These are phyloP conservation scores for Lycophotia porphyrea DNA, from an alignment of 2,888 invertebrate genomes.

Conservation along the genomic window DNA sequence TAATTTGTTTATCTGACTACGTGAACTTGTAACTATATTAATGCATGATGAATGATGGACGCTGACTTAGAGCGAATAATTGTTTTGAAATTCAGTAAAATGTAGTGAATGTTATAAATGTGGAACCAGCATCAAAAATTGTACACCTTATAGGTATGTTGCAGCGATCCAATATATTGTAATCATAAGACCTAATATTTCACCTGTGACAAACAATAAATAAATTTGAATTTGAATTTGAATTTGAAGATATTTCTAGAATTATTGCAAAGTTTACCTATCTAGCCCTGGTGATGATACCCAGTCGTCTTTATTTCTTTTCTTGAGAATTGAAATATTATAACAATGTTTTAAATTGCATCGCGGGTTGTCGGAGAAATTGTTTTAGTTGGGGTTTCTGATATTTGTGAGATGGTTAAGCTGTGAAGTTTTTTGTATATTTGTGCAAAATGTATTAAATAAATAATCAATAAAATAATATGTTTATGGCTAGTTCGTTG, in stretches of 20 bases:
- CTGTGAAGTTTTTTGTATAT: not conserved
- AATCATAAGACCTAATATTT: too few relatives aligned
- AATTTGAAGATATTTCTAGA: slow-evolving; percentile 64
- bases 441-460: not conserved
- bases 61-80: too few relatives aligned
- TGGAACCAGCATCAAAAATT: too few relatives aligned
- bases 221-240: too few relatives aligned
- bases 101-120: too few relatives aligned
- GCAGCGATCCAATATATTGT: too few relatives aligned
- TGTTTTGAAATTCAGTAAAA: too few relatives aligned
- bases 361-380: not conserved
- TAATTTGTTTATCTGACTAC: too few relatives aligned
- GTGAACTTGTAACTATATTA: too few relatives aligned
- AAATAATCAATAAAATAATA: not conserved
- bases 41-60: too few relatives aligned
- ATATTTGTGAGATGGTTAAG: not conserved
- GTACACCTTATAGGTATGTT: too few relatives aligned
- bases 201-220: too few relatives aligned
- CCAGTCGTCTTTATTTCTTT: slow-evolving; percentile 38
- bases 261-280: slow-evolving; percentile 58
- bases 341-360: not conserved
- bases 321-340: slow-evolving; percentile 15
- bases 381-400: not conserved
- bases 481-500: not conserved
- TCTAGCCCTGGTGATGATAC: slow-evolving; percentile 20